Percentiles rank a stretch among this genome's conserved stretches.
Conservation (phyloP, 2,888 invertebrate species). For the Zelleria hepariella region DNA sequence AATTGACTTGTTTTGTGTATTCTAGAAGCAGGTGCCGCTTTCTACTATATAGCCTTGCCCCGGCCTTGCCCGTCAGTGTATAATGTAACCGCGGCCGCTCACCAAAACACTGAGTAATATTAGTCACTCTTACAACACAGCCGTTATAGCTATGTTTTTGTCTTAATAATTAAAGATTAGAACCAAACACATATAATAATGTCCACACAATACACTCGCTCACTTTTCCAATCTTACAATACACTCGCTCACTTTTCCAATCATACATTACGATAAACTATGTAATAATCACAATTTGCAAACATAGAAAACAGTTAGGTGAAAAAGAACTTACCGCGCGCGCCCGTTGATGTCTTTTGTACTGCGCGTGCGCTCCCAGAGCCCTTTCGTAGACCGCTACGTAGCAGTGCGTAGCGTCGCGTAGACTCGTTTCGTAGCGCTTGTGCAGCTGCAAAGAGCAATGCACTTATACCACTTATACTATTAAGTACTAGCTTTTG, state of each 20-base stretch:
- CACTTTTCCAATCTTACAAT: too few species aligned
- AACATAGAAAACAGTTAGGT: not conserved
- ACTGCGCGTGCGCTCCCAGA: slow-evolving; percentile 4
- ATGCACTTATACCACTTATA: too few species aligned
- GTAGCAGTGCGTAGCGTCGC: not conserved
- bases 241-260: too few species aligned
- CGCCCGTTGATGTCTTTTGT: slow-evolving; percentile 34
- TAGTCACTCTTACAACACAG: not conserved
- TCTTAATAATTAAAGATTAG: not conserved
- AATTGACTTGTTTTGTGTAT: not conserved
- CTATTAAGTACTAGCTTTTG: too few species aligned
- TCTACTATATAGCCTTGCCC: not conserved
- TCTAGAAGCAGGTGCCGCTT: not conserved
- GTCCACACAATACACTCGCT: too few species aligned
- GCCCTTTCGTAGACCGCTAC: too few species aligned
- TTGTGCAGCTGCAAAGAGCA: too few species aligned
- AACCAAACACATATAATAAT: not conserved
- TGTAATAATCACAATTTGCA: too few species aligned
- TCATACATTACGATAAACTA: too few species aligned
- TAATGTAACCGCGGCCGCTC: not conserved
- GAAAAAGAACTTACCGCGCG: slow-evolving; percentile 10
- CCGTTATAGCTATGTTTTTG: not conserved
- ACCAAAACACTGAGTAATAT: not conserved
- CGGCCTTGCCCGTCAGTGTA: not conserved
- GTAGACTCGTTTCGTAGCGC: too few species aligned